Conservation (phyloP, 2,888 invertebrate species). For the Drosophila nigricruria region DNA sequence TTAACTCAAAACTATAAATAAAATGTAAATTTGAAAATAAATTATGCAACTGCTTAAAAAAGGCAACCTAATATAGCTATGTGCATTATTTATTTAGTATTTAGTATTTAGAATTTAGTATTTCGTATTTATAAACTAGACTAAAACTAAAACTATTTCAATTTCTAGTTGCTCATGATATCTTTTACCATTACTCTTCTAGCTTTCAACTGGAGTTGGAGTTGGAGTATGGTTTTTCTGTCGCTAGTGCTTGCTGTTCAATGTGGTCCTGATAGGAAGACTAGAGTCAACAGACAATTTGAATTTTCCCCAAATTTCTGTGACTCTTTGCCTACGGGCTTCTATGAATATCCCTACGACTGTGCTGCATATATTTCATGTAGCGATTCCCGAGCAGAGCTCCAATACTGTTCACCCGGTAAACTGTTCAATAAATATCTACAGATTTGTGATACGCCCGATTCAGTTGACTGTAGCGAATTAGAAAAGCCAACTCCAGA, state of each 20-base stretch:
- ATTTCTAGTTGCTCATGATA: not conserved
- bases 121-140: too few species aligned
- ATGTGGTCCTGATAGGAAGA: not conserved
- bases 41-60: constrained; percentile 32
- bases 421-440: constrained; percentile 57
- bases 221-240: not conserved
- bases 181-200: not conserved
- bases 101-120: not conserved
- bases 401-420: constrained; percentile 50
- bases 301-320: constrained; percentile 6
- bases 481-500: not conserved
- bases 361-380: constrained; percentile 64
- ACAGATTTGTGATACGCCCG: constrained; percentile 68
- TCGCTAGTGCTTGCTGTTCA: not conserved
- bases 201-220: constrained; percentile 6
- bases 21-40: constrained; percentile 23
- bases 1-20: not conserved
- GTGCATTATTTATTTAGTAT: not conserved
- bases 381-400: constrained; percentile 23
- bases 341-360: constrained; percentile 53
- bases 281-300: not conserved
- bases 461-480: constrained; percentile 50
- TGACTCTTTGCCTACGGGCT: constrained; percentile 19
- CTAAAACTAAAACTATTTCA: too few species aligned
- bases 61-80: constrained; percentile 16